Conservation (phyloP, 2,888 invertebrate genomes). For the Ophioninae sp. region DNA sequence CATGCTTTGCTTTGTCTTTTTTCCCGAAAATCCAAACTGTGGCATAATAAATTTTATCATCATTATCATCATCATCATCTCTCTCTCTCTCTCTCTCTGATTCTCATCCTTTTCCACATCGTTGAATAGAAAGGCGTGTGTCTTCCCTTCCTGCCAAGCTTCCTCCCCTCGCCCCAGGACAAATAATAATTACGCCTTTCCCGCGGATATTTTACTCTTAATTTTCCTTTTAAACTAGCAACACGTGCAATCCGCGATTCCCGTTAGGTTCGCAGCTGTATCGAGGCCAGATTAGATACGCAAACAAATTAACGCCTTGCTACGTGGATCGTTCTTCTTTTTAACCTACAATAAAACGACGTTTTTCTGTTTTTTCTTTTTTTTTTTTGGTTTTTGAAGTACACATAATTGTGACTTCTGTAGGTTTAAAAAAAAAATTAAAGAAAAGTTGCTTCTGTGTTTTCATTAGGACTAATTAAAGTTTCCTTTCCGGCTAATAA, state of each 20-base stretch:
- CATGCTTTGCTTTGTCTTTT: too few relatives aligned
- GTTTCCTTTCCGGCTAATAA: too few relatives aligned
- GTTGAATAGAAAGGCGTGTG: slow-evolving; percentile 28
- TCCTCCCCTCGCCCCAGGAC: neutral
- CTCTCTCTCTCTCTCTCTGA: neutral
- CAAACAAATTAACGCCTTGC: neutral
- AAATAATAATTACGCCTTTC: slow-evolving; percentile 8
- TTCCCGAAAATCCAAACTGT: too few relatives aligned
- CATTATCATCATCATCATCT: neutral
- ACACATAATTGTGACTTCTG: too few relatives aligned
- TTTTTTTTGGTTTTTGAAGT: too few relatives aligned
- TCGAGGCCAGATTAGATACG: slow-evolving; percentile 16
- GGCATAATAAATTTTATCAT: too few relatives aligned
- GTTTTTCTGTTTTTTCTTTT: too few relatives aligned
- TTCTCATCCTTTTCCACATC: neutral
- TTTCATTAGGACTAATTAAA: too few relatives aligned
- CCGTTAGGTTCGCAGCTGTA: slow-evolving; percentile 34
- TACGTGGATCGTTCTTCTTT: too few relatives aligned
- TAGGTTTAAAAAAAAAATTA: too few relatives aligned
- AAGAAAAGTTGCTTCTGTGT: too few relatives aligned
- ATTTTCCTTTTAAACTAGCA: slow-evolving; percentile 41
- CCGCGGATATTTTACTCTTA: slow-evolving; percentile 28
- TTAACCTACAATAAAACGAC: too few relatives aligned
- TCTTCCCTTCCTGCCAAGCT: neutral
- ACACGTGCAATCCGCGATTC: slow-evolving; percentile 14